Evolutionary conservation across 2,888 invertebrate genomes (phyloP), one percentile per base, ranked within the genome.

Genomic region (Bellardia bayeri): DNA sequence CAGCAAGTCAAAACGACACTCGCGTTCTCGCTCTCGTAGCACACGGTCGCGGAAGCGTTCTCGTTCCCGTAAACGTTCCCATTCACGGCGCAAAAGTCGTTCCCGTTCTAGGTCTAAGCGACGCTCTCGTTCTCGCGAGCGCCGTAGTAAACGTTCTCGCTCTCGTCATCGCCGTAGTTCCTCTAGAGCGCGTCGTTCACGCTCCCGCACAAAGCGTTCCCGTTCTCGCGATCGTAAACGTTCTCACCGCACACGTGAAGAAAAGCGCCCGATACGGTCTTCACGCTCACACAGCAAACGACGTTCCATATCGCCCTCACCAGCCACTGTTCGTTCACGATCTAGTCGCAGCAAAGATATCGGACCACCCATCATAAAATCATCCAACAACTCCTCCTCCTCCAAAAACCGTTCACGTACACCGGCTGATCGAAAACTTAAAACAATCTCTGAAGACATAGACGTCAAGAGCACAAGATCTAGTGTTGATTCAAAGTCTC

Each of bases 11-110:
- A 91, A 91, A 82, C 90, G 90, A 6, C 90, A 91, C 89, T 92
- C 92, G 75, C 94, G 95, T 5, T 95, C 96, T 0, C 94, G 96
- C 5, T 96, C 96, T 0, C 94, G 96, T 0, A 94, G 95, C 68
- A 95, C 96, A 0, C 94, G 94, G 45, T 95, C 95, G 0, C 92
- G 94, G 0, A 93, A 92, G 58, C 90, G 92, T 0, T 93, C 94
- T 0, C 91, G 93, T 7, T 94, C 94, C 3, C 92, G 93, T 37
- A 93, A 93, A 85, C 93, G 94, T 23, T 95, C 95, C 42, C 94
- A 95, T 74, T 94, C 95, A 14, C 95, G 95, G 91, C 95, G 93
- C 54, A 92, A 93, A 86, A 92, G 94, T 76, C 92, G 93, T 45
- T 92, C 93, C 13, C 92, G 93, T 8, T 94, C 94, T n/a, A 91